phyloP scores from a whole-genome alignment of 1,140 invertebrate genomes.

The Lordiphosa stackelbergi region DNA sequence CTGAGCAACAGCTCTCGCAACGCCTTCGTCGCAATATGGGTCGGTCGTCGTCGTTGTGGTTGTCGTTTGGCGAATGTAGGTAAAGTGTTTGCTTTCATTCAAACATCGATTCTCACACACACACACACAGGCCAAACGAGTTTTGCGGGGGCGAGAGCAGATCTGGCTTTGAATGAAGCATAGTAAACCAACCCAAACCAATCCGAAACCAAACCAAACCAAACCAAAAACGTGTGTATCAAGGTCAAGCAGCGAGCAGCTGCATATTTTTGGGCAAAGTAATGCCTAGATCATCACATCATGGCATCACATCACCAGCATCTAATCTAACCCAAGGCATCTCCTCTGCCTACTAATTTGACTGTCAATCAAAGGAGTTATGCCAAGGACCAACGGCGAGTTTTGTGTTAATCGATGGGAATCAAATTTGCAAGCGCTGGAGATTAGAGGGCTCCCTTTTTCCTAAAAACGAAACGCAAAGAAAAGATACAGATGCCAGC shows the following conservation, averaged over 20 bases:
- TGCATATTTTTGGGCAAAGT: slow-evolving; percentile 1
- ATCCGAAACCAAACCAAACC: background rate
- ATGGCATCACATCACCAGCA: background rate
- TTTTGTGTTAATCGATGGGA: slow-evolving; percentile 69
- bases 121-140: slow-evolving; percentile 15
- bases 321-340: slow-evolving; percentile 8
- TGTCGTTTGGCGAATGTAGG: slow-evolving; percentile 28
- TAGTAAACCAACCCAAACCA: slow-evolving; percentile 15
- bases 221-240: slow-evolving; percentile 7
- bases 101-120: slow-evolving; percentile 34
- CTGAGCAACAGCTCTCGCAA: slow-evolving; percentile 37
- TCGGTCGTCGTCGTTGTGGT: background rate
- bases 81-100: slow-evolving; percentile 58
- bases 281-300: slow-evolving; percentile 3
- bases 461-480: slow-evolving; percentile 1
- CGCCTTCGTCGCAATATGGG: slow-evolving; percentile 35
- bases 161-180: slow-evolving; percentile 9
- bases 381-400: slow-evolving; percentile 2
- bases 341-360: slow-evolving; percentile 53
- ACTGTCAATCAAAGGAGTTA: slow-evolving; percentile 66
- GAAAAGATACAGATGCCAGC: slow-evolving; percentile 16
- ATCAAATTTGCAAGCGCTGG: slow-evolving; percentile 55
- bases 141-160: slow-evolving; percentile 34
- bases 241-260: slow-evolving; percentile 13
- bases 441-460: slow-evolving; percentile 21